Base-by-base conservation (phyloP, 1,140 invertebrate species). In the Goniozus legneri region DNA sequence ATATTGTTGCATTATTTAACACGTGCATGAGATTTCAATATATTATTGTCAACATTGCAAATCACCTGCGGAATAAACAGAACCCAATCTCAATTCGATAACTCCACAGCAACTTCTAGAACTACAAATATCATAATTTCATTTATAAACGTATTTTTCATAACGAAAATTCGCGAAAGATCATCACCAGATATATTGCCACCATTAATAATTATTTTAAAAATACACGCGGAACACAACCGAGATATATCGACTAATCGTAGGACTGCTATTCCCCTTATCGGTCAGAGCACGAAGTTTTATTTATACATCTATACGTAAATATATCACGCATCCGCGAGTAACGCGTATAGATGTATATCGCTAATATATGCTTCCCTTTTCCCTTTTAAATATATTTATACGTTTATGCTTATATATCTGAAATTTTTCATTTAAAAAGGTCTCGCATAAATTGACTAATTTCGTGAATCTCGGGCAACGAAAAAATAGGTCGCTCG, bases 391-490 rank as follows among this genome's bases (percentile, higher is more conserved):
- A 27, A 15, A 39, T 32, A 35, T 34, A 37, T 49, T 33, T 48
- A 41, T 54, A 50, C 41, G 35, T 35, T 30, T 22, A 18, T 41
- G 16, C 51, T n/a, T n/a, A n/a, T n/a, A 44, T 45, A 47, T 44
- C 31, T 55, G 35, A 50, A 40, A n/a, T n/a, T n/a, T n/a, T n/a
- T 49, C 33, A 33, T 21, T 67, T 66, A 61, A 57, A 69, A 70
- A 70, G 57, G 58, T 67, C 60, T 67, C 62, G 62, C 65, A 49
- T 61, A 68, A 71, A 73, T 71, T 73, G 70, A 71, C 69, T 71
- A 74, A 70, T 62, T 64, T 70, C 53, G 45, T 63, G 43, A 13
- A 44, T 52, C 37, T 52, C 40, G 50, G 50, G 47, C 52, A 59
- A 60, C 55, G 47, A 50, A 60, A 58, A 58, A 10, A 18, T 18